Evolutionary conservation across 1,140 invertebrate genomes (phyloP).

Genomic region (Melitaea cinxia): DNA sequence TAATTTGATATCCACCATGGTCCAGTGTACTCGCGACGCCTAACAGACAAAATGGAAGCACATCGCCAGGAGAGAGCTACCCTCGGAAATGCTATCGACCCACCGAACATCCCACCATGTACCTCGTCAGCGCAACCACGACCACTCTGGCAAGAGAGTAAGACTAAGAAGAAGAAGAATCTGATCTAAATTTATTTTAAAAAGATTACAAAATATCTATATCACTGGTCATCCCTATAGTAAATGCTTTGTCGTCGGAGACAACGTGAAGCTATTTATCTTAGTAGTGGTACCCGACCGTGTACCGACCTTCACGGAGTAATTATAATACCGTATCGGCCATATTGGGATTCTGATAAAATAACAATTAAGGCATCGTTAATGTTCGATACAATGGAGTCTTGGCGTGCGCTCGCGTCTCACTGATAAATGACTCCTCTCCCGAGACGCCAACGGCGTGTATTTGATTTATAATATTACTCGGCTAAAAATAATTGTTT

Average conservation of each 20-base stretch:
- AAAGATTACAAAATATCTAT: constrained; percentile 11
- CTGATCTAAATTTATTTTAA: no score
- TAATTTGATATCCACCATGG: no score
- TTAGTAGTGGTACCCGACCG: constrained; percentile 33
- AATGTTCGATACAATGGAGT: constrained; percentile 62
- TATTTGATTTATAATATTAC: constrained; percentile 79
- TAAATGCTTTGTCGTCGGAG: constrained; percentile 24
- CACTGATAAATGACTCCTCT: constrained; percentile 72
- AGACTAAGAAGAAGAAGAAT: neutral
- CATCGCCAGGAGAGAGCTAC: no score
- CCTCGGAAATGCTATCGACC: no score
- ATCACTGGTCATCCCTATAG: constrained; percentile 18
- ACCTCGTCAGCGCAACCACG: no score
- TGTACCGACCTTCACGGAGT: constrained; percentile 41
- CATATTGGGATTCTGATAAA: constrained; percentile 71
- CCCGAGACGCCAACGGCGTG: constrained; percentile 61
- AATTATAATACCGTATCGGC: constrained; percentile 63
- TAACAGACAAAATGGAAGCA: no score
- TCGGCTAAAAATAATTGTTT: constrained; percentile 71
- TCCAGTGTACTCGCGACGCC: no score
- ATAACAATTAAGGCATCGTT: constrained; percentile 77
- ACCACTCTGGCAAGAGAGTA: no score
- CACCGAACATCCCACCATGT: no score
- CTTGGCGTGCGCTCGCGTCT: constrained; percentile 54
- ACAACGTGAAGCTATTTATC: constrained; percentile 32